Percentiles rank a stretch among this genome's conserved stretches.
Evolutionary conservation across 1,140 invertebrate species (phyloP).

Genomic region (Mercenaria mercenaria): DNA sequence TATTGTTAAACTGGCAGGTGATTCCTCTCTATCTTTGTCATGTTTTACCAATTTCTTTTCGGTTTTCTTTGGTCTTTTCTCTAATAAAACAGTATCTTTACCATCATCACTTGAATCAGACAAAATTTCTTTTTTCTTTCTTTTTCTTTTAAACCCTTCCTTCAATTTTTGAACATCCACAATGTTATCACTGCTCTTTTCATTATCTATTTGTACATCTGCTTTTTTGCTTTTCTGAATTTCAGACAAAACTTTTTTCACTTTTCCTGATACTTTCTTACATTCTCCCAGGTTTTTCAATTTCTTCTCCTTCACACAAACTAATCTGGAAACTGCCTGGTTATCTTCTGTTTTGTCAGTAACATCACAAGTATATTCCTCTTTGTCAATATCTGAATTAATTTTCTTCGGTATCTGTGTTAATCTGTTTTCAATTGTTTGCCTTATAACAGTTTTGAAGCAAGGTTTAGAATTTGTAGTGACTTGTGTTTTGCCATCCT

Average conservation of each 20-base stretch:
- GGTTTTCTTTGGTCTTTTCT: background rate
- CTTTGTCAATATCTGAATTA: background rate
- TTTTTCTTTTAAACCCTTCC: background rate
- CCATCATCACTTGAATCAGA: background rate
- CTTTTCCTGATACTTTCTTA: background rate
- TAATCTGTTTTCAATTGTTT: conserved; percentile 46
- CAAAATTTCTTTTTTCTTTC: background rate
- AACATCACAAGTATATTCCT: background rate
- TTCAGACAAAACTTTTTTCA: background rate
- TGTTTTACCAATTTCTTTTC: too few species aligned
- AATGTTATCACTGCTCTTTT: background rate
- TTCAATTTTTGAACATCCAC: background rate
- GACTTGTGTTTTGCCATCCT: too few species aligned
- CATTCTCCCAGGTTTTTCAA: background rate
- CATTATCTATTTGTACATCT: background rate
- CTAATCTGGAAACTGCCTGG: background rate
- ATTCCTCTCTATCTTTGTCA: too few species aligned
- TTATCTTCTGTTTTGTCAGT: background rate
- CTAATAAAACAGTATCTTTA: background rate
- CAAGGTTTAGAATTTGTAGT: too few species aligned
- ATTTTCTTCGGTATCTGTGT: conserved; percentile 15
- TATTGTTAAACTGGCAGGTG: too few species aligned
- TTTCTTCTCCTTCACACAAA: conserved; percentile 15
- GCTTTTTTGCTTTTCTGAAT: background rate
- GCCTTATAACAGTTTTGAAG: conserved; percentile 40